A percentile compares a stretch with the other conserved stretches of the same genome.
These are phyloP conservation scores for Cyclopterus lumpus DNA, from an alignment of 2,797 vertebrate species.

Conservation along the genomic window DNA sequence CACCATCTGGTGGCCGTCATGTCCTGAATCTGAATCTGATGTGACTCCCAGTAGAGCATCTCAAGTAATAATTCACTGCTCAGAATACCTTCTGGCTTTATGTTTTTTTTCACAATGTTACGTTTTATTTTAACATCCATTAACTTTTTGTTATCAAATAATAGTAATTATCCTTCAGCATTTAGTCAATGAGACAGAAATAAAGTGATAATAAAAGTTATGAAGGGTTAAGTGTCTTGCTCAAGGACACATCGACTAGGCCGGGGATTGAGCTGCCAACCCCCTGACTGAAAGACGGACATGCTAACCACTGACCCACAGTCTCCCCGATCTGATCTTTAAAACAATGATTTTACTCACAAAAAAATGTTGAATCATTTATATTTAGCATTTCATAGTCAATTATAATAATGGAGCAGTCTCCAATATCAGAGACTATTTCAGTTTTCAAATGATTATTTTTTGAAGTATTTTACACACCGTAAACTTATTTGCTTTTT, in stretches of 20 bases:
- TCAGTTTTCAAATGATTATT: neutral
- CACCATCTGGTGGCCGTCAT: constrained; percentile 76
- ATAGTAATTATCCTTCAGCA: neutral
- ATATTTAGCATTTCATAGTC: neutral
- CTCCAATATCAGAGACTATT: neutral
- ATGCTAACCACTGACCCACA: no score
- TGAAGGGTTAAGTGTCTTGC: no score
- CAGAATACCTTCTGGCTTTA: neutral
- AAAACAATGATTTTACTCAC: neutral
- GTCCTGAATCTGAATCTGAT: neutral
- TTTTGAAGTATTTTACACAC: neutral
- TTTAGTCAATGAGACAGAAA: neutral
- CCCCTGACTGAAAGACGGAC: no score
- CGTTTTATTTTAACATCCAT: neutral
- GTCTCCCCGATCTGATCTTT: no score
- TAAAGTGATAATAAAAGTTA: no score
- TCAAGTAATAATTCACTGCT: neutral
- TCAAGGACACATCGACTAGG: no score
- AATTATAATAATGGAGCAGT: neutral
- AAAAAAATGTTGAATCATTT: neutral
- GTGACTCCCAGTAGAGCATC: neutral
- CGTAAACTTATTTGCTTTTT: neutral
- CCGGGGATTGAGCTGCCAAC: no score
- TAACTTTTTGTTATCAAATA: neutral
- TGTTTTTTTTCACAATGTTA: neutral